Evolutionary conservation across 2,113 vertebrate species (phyloP), one percentile per base, ranked within the genome.

Genomic region (Noturus placidus): DNA sequence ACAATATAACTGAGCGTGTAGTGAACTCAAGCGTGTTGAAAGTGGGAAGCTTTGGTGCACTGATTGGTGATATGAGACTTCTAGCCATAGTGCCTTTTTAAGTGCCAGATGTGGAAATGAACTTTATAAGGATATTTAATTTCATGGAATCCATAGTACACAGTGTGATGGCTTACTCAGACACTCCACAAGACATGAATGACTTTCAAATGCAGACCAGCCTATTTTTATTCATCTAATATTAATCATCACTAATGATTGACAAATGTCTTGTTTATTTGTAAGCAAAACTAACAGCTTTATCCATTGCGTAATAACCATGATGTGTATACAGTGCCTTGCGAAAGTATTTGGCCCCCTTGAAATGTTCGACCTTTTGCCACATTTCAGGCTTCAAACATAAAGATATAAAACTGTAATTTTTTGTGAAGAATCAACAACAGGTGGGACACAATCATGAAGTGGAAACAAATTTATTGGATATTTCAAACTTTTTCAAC

Each of bases 61-160:
- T 84, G 17, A 30, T 70, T 54, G 65, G n/a, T 20, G 9, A 54
- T 70, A 35, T 70, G 50, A 84, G 63, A 70, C 82, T 83, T 52
- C 63, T 27, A 63, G n/a, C 22, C 14, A 50, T 79, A 2, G 50
- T 77, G 42, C 46, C 59, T 82, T 52, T 52, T 83, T 11, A 69
- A 69, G 67, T 30, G 9, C 4, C 52, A 57, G 22, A 80, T 79
- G 50, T 17, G 5, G 50, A 54, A 54, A 54, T 80, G 9, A 59
- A 59, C 54, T 11, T 80, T 80, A 33, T 57, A 1, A 70, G 8
- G 30, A 14, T 38, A 56, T 42, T 42, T 57, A 35, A 38, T n/a
- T n/a, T 61, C 22, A 35, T 56, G 52, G 52, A 14, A 20, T 10
- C 14, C 35, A 46, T 22, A 20, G 25, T 59, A 4, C 33, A 76